Conservation (phyloP, 1,140 invertebrate species). For the Trachelipus rathkii region DNA sequence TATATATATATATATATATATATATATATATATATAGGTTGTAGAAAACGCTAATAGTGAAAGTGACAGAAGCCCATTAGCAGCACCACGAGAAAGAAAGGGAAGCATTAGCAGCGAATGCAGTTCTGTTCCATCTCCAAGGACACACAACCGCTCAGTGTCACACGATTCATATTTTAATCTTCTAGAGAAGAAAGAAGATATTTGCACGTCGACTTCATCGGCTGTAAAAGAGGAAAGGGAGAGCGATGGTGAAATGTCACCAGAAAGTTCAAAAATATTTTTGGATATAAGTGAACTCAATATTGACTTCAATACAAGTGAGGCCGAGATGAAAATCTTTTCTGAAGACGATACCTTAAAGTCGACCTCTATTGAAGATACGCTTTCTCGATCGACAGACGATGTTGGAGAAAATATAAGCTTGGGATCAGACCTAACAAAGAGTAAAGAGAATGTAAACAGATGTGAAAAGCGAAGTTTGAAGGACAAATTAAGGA, state of each 20-base stretch:
- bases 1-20: too few species aligned
- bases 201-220: slow-evolving; percentile 33
- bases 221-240: slow-evolving; percentile 41
- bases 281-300: slow-evolving; percentile 71
- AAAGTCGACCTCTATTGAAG: slow-evolving; percentile 49
- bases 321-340: slow-evolving; percentile 77
- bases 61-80: slow-evolving; percentile 2
- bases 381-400: slow-evolving; percentile 41
- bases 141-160: slow-evolving; percentile 61
- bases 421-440: slow-evolving; percentile 41
- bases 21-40: too few species aligned
- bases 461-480: slow-evolving; percentile 40
- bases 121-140: slow-evolving; percentile 42
- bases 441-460: slow-evolving; percentile 41
- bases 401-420: slow-evolving; percentile 40
- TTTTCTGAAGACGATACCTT: slow-evolving; percentile 76
- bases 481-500: slow-evolving; percentile 43
- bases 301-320: slow-evolving; percentile 71
- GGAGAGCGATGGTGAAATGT: slow-evolving; percentile 47
- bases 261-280: slow-evolving; percentile 54
- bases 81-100: not conserved
- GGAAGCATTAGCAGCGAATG: slow-evolving; percentile 38
- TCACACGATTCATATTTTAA: slow-evolving; percentile 93
- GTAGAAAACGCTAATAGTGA: not conserved
- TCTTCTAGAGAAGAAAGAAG: slow-evolving; percentile 51